phyloP scores from a whole-genome alignment of 2,797 vertebrate species.

The Danio kyathit region DNA sequence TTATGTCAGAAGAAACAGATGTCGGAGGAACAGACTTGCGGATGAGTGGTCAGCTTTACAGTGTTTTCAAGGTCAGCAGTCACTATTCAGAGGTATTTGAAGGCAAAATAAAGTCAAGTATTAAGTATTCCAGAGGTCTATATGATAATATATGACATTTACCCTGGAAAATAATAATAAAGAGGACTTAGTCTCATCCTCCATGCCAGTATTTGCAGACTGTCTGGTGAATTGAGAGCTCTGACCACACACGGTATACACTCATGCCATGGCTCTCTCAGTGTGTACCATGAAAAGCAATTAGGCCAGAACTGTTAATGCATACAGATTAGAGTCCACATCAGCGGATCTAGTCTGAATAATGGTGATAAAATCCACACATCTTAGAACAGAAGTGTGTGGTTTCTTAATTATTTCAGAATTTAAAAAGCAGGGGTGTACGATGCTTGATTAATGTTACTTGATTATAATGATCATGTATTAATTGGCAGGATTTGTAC shows the following conservation, averaged over 20 bases:
- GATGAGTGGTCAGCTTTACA: background rate
- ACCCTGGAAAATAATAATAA: background rate
- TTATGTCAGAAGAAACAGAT: background rate
- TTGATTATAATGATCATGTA: no score
- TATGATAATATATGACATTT: background rate
- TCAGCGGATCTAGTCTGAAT: background rate
- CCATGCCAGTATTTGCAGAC: background rate
- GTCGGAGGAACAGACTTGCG: background rate
- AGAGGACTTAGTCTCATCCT: background rate
- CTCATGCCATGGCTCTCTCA: background rate
- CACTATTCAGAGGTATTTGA: background rate
- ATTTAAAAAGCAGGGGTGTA: no score
- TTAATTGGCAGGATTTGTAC: no score
- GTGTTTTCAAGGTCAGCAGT: background rate
- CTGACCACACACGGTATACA: background rate
- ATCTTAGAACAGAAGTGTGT: background rate
- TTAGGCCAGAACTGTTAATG: background rate
- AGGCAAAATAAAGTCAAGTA: background rate
- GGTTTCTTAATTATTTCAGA: no score
- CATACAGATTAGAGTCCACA: slow-evolving; percentile 20
- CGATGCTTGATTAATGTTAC: no score
- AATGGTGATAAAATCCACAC: background rate
- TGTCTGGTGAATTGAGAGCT: background rate
- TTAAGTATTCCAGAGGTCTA: background rate
- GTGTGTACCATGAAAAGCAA: background rate